Percentiles rank a stretch among this genome's conserved stretches.
These are phyloP conservation scores for Branchinecta sandiegonensis DNA, from an alignment of 2,888 invertebrate species.

Conservation along the genomic window DNA sequence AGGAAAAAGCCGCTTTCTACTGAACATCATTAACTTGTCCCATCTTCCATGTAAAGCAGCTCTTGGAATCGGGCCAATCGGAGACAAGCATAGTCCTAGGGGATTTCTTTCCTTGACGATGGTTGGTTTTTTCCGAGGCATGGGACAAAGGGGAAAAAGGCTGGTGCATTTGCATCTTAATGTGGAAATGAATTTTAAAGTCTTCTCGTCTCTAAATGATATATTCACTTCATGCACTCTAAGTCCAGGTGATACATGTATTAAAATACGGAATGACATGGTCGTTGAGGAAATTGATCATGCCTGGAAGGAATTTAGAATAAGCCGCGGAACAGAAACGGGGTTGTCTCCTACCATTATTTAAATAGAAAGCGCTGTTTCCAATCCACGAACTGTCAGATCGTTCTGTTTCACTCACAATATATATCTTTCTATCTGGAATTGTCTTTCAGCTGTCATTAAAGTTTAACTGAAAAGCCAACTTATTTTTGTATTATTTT, in stretches of 20 bases:
- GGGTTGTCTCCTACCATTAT: too few relatives aligned
- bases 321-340: too few relatives aligned
- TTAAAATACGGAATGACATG: background rate
- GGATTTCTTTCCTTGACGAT: background rate
- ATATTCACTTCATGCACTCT: background rate
- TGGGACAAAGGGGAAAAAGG: slow-evolving; percentile 5
- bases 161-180: slow-evolving; percentile 11
- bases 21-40: slow-evolving; percentile 13
- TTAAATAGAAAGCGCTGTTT: too few relatives aligned
- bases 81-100: background rate
- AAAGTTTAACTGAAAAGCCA: too few relatives aligned
- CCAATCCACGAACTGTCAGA: too few relatives aligned
- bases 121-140: slow-evolving; percentile 15
- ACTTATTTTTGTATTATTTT: too few relatives aligned
- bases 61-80: slow-evolving; percentile 8
- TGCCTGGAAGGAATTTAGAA: too few relatives aligned
- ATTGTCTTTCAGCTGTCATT: too few relatives aligned
- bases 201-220: slow-evolving; percentile 3
- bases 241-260: background rate
- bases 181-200: background rate
- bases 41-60: slow-evolving; percentile 4
- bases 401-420: too few relatives aligned
- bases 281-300: too few relatives aligned
- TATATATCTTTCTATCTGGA: too few relatives aligned
- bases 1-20: slow-evolving; percentile 2